Evolutionary conservation across 2,113 vertebrate species (phyloP).

Genomic region (Leptocoma aspasia): DNA sequence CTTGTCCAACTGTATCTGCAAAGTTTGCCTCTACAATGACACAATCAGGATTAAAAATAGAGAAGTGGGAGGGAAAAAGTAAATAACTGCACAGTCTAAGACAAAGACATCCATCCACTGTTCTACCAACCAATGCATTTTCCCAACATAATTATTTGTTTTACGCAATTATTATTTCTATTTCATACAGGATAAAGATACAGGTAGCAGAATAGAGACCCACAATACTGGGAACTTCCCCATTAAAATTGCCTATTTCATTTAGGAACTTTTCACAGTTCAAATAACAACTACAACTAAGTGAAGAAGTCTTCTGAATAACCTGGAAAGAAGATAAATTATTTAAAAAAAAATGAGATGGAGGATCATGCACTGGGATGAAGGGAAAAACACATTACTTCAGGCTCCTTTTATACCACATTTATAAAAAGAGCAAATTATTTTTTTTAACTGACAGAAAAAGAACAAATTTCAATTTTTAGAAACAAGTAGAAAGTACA

Average conservation of each 20-base stretch:
- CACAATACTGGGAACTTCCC: not conserved
- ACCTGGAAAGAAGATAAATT: not conserved
- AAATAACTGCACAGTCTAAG: not conserved
- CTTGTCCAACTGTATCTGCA: not conserved
- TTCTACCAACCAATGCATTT: not conserved
- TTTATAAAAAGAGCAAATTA: not conserved
- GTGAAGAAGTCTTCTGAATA: not conserved
- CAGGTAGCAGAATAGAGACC: not conserved
- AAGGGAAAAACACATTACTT: not conserved
- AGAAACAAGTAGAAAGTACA: not conserved
- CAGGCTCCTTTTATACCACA: not conserved
- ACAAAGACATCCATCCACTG: not conserved
- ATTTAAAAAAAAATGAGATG: not conserved
- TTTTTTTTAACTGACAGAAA: not conserved
- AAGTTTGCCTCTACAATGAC: not conserved
- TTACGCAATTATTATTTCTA: not conserved
- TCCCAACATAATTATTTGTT: not conserved
- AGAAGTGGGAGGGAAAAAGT: rapidly evolving
- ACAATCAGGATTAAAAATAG: not conserved
- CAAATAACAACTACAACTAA: not conserved
- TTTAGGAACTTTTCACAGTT: not conserved
- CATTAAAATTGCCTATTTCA: not conserved
- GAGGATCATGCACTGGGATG: not conserved
- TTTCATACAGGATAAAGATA: not conserved
- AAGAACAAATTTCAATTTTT: not conserved